Percentiles rank a stretch among this genome's conserved stretches.
Evolutionary conservation across 2,113 vertebrate genomes (phyloP).

Genomic region (Cavia porcellus): DNA sequence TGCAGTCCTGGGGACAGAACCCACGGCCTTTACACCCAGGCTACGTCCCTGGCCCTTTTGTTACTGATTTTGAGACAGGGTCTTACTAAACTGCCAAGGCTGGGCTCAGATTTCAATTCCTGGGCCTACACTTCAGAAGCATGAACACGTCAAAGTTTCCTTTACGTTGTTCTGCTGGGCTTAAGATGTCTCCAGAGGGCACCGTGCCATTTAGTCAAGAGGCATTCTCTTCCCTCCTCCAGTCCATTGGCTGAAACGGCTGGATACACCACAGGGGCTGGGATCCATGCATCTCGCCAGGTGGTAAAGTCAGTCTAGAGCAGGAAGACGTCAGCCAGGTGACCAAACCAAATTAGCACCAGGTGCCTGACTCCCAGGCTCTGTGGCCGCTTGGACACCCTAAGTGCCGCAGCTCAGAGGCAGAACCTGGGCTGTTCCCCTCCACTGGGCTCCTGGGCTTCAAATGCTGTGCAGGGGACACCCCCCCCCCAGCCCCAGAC

Average conservation of each 20-base stretch:
- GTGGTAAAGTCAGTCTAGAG: neutral
- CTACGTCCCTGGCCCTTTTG: too few relatives aligned
- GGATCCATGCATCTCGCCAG: neutral
- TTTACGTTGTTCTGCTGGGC: neutral
- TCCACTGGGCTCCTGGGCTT: neutral
- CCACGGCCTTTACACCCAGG: too few relatives aligned
- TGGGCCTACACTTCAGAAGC: neutral
- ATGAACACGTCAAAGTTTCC: neutral
- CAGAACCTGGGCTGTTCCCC: neutral
- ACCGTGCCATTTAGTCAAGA: neutral
- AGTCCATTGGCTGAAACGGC: neutral
- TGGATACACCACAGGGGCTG: neutral
- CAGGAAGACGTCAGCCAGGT: neutral
- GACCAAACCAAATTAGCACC: neutral
- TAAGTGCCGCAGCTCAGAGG: rapidly evolving
- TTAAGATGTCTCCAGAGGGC: neutral
- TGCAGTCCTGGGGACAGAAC: too few relatives aligned
- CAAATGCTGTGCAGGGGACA: too few relatives aligned
- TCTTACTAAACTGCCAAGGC: too few relatives aligned
- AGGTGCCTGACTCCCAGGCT: neutral
- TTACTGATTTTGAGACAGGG: too few relatives aligned
- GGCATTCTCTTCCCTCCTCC: neutral
- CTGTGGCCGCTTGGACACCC: neutral
- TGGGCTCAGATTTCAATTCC: too few relatives aligned
- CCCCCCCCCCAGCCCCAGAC: neutral